Conservation (phyloP, 2,888 invertebrate genomes). For the Andrena fulva region DNA sequence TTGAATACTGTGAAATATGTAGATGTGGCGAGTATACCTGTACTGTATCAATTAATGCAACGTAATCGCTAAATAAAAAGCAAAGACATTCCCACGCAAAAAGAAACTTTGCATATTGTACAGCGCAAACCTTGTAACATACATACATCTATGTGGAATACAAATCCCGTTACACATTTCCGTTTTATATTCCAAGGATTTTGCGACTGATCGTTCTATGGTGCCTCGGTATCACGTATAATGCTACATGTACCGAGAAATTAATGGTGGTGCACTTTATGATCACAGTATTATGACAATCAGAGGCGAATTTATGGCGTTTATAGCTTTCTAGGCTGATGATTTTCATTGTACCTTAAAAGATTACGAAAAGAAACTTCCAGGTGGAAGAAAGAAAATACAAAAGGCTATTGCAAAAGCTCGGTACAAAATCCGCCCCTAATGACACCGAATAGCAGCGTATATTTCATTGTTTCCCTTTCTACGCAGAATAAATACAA, state of each 20-base stretch:
- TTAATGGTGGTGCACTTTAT: constrained; percentile 47
- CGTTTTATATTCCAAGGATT: constrained; percentile 32
- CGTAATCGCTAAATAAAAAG: constrained; percentile 52
- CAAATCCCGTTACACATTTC: constrained; percentile 33
- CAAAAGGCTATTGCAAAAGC: background rate
- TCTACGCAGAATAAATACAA: constrained; percentile 70
- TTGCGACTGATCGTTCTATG: constrained; percentile 37
- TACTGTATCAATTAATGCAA: constrained; percentile 45
- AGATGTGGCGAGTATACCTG: constrained; percentile 21
- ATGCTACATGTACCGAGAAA: constrained; percentile 31
- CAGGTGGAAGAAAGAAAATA: background rate
- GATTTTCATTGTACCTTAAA: background rate
- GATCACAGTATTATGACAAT: constrained; percentile 54
- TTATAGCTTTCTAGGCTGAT: constrained; percentile 7
- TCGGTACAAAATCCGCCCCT: constrained; percentile 36
- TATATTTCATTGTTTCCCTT: constrained; percentile 42
- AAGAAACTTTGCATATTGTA: constrained; percentile 46
- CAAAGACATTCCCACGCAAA: constrained; percentile 59
- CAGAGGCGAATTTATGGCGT: constrained; percentile 36
- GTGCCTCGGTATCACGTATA: constrained; percentile 20
- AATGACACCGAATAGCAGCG: constrained; percentile 32
- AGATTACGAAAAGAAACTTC: background rate
- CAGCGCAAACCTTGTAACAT: constrained; percentile 53
- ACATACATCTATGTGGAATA: constrained; percentile 43
- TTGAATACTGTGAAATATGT: constrained; percentile 46